Conservation (phyloP, 2,113 vertebrate species). For the Gymnorhina tibicen region DNA sequence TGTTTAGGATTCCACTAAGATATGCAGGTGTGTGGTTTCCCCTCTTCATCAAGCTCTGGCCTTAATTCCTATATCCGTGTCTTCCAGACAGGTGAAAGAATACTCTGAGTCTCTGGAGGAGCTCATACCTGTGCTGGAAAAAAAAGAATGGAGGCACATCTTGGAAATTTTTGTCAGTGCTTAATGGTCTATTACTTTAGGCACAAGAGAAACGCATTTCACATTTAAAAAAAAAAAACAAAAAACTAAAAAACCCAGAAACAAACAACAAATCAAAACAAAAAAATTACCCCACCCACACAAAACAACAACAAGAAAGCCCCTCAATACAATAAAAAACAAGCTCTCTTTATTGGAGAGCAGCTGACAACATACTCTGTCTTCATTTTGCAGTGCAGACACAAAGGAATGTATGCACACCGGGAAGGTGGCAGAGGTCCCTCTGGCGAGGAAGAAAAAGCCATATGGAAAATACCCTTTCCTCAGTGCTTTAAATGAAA, state of each 20-base stretch:
- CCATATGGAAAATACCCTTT: neutral
- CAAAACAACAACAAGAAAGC: neutral
- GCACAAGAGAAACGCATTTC: neutral
- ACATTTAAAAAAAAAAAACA: neutral
- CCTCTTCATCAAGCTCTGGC: neutral
- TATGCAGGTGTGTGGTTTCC: neutral
- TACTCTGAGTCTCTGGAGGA: neutral
- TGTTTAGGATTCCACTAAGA: neutral
- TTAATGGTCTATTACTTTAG: neutral
- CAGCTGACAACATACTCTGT: neutral
- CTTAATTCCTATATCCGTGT: neutral
- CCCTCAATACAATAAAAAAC: neutral
- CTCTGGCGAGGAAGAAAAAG: neutral
- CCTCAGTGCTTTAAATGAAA: neutral
- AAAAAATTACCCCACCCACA: neutral
- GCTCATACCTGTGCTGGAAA: neutral
- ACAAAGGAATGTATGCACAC: neutral
- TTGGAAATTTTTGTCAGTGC: neutral
- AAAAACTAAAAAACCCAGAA: neutral
- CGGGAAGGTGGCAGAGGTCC: neutral
- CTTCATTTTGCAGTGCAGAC: neutral
- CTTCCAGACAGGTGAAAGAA: neutral
- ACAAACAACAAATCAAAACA: rapidly evolving
- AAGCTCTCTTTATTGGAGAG: neutral
- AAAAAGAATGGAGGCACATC: neutral